Percentiles rank a stretch among this genome's conserved stretches.
Conservation (phyloP, 2,113 vertebrate genomes). For the Cisticola juncidis region DNA sequence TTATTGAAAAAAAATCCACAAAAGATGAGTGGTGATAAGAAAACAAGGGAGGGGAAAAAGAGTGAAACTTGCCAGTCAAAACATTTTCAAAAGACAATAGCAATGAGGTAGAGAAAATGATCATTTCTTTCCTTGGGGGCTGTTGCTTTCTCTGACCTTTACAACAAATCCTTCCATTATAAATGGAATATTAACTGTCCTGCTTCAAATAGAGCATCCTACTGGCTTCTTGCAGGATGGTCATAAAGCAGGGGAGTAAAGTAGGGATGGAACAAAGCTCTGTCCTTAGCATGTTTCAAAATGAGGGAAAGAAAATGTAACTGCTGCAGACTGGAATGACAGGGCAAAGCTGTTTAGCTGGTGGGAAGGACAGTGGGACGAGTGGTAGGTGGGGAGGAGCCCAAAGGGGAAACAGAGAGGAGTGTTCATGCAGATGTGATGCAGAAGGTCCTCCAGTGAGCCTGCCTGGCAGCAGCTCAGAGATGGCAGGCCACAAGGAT, state of each 20-base stretch:
- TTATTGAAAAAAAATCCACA: neutral
- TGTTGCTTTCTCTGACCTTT: conserved; percentile 6
- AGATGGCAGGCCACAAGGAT: neutral
- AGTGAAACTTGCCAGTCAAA: neutral
- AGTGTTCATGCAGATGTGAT: neutral
- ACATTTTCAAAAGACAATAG: neutral
- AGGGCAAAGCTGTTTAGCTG: neutral
- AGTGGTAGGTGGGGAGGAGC: neutral
- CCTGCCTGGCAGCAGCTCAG: neutral
- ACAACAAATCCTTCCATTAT: neutral
- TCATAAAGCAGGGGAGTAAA: neutral
- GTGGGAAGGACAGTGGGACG: neutral
- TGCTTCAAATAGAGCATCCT: neutral
- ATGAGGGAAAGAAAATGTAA: neutral
- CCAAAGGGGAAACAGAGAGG: neutral
- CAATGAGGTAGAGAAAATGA: neutral
- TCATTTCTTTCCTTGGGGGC: neutral
- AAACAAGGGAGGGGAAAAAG: neutral
- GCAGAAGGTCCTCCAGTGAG: neutral
- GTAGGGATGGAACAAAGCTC: neutral
- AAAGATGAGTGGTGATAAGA: neutral
- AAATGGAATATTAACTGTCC: conserved; percentile 1
- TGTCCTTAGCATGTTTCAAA: neutral
- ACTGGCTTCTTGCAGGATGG: neutral
- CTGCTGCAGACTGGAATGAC: neutral